These are phyloP conservation scores for Phylloscopus collybita DNA, from an alignment of 2,797 vertebrate genomes.

Conservation along the genomic window DNA sequence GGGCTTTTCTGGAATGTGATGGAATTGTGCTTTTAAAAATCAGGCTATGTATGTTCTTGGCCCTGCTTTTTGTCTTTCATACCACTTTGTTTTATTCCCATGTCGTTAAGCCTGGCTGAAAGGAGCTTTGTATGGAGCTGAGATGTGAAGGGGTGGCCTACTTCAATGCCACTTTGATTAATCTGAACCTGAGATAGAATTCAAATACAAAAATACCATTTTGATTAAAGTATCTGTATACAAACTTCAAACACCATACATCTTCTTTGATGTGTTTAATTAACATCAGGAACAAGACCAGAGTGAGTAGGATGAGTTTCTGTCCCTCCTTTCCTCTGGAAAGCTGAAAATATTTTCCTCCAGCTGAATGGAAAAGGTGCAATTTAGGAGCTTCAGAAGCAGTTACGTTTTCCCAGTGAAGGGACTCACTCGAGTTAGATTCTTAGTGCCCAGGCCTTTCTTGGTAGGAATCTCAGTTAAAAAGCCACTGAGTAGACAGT, in stretches of 20 bases:
- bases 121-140: background rate
- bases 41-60: background rate
- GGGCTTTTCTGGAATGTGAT: background rate
- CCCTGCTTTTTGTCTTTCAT: background rate
- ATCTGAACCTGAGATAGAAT: background rate
- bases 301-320: background rate
- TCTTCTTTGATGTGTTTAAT: conserved; percentile 30
- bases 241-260: background rate
- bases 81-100: background rate
- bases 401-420: background rate
- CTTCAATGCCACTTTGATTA: background rate
- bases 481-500: background rate
- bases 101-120: background rate
- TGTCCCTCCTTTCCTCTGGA: conserved; percentile 6
- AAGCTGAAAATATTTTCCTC: background rate
- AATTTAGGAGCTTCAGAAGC: background rate
- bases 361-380: background rate
- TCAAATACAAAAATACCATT: background rate
- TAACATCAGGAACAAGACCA: background rate
- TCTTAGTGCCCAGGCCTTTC: background rate
- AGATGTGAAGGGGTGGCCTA: background rate
- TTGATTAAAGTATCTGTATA: background rate
- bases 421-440: background rate
- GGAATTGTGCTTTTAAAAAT: background rate
- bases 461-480: background rate